Evolutionary conservation across 2,113 vertebrate species (phyloP), one percentile per base, ranked within the genome.

Genomic region (Hippolais icterina): DNA sequence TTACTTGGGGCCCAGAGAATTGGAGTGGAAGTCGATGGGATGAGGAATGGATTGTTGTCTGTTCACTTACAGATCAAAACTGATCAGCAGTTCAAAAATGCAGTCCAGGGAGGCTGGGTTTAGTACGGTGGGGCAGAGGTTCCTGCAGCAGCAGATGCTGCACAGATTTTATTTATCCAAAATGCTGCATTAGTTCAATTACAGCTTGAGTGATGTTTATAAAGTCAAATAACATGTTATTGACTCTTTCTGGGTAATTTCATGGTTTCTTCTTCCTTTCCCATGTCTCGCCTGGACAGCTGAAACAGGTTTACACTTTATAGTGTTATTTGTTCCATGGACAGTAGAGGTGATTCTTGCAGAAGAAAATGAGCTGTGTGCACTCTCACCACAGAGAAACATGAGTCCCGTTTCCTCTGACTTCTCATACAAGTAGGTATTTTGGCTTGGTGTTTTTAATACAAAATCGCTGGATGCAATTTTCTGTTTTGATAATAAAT

Each of bases 1-100:
- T 74, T 77, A 10, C 21, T 27, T 68, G 18, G 10, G 57, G 46
- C 59, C n/a, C 24, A 17, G 54, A 27, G 33, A 78, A 53, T 0
- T 19, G 19, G 57, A 50, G 18, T n/a, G 35, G 4, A 82, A 22
- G 10, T 47, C 0, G 0, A 8, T 41, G n/a, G 37, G 33, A 16
- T 53, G 28, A 79, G 52, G 42, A 44, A 31, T 37, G 16, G 8
- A 29, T 10, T 65, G 69, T 21, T 60, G 28, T 11, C 41, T 82
- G 39, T 78, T 49, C 12, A 5, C n/a, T 39, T 9, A 39, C 37
- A 39, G 37, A 39, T 39, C 37, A 39, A 39, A 39, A 39, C 42
- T 44, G n/a, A 57, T 17, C 49, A 86, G 39, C 79, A 39, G 41
- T 28, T 85, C 53, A 63, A 53, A 82, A 61, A 42, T 21, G 37